phyloP scores from a whole-genome alignment of 2,113 vertebrate species.

The Hypomesus transpacificus region DNA sequence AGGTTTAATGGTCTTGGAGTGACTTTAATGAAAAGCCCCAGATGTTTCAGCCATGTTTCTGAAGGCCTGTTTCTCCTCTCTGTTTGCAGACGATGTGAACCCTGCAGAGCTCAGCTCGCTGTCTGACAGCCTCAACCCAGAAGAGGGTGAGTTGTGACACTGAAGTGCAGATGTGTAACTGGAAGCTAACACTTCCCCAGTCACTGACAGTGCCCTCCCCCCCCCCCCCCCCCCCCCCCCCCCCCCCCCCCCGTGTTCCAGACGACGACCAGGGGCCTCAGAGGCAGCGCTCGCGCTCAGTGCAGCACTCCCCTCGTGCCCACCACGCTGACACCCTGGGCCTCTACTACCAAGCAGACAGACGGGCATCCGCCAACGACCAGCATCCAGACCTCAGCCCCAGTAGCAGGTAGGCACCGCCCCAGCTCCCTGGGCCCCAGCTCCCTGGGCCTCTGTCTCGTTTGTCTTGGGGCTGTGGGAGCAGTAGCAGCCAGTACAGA shows the following conservation, averaged over 20 bases:
- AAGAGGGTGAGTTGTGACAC: conserved; percentile 78
- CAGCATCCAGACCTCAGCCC: conserved; percentile 50
- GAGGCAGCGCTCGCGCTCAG: conserved; percentile 78
- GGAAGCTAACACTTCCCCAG: too few species aligned
- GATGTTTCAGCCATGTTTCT: neutral
- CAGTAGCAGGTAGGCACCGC: conserved; percentile 50
- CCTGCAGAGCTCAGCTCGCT: conserved; percentile 89
- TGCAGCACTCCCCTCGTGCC: conserved; percentile 83
- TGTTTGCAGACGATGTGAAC: conserved; percentile 83
- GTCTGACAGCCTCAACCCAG: conserved; percentile 86
- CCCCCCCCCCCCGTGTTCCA: conserved; percentile 27
- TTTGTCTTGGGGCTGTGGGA: conserved; percentile 3
- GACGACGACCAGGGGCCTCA: conserved; percentile 73
- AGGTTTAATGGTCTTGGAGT: neutral
- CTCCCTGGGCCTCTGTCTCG: conserved; percentile 3
- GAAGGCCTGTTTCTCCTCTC: conserved; percentile 8
- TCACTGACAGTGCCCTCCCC: neutral
- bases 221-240: neutral
- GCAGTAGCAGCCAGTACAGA: conserved; percentile 53
- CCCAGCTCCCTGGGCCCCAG: neutral
- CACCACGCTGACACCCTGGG: conserved; percentile 79
- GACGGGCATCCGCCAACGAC: conserved; percentile 56
- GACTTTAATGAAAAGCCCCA: too few species aligned
- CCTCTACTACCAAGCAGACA: conserved; percentile 56
- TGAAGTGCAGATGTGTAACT: neutral